phyloP scores from a whole-genome alignment of 2,888 invertebrate genomes.

The Ametastegia equiseti region DNA sequence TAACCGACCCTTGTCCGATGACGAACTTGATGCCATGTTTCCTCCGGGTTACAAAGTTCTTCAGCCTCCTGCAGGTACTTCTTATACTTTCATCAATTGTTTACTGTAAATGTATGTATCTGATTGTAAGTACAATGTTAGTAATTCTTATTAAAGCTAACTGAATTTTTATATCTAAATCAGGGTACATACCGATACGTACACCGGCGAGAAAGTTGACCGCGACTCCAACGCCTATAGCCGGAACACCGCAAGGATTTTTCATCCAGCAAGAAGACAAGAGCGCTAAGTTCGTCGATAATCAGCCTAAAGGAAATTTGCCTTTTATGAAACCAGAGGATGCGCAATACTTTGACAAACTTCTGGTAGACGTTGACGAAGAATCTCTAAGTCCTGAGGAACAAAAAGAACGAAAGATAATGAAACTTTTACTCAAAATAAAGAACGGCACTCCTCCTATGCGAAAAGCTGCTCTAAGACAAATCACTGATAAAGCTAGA shows the following conservation, averaged over 20 bases:
- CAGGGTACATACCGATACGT: conserved; percentile 94
- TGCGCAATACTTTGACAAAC: conserved; percentile 99
- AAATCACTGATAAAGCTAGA: conserved; percentile 99
- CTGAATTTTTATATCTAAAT: conserved; percentile 59
- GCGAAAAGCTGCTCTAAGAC: conserved; percentile 97
- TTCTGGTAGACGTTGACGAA: conserved; percentile 98
- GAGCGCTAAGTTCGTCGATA: conserved; percentile 92
- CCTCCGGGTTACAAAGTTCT: conserved; percentile 98
- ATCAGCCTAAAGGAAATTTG: conserved; percentile 98
- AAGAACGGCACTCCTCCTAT: conserved; percentile 99
- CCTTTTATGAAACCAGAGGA: conserved; percentile 99
- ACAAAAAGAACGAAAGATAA: conserved; percentile 98
- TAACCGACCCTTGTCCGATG: conserved; percentile 96
- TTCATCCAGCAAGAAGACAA: conserved; percentile 96
- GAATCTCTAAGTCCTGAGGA: conserved; percentile 96
- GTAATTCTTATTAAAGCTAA: conserved; percentile 49
- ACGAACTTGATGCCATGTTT: conserved; percentile 98
- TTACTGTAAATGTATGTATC: no score
- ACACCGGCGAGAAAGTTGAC: conserved; percentile 98
- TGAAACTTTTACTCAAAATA: conserved; percentile 98
- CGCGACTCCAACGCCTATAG: conserved; percentile 98
- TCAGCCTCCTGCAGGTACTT: conserved; percentile 92
- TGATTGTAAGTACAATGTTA: not conserved
- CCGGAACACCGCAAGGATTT: conserved; percentile 94
- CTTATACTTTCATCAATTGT: not conserved